phyloP scores from a whole-genome alignment of 2,797 vertebrate species.

The Sebastolobus altivelis region DNA sequence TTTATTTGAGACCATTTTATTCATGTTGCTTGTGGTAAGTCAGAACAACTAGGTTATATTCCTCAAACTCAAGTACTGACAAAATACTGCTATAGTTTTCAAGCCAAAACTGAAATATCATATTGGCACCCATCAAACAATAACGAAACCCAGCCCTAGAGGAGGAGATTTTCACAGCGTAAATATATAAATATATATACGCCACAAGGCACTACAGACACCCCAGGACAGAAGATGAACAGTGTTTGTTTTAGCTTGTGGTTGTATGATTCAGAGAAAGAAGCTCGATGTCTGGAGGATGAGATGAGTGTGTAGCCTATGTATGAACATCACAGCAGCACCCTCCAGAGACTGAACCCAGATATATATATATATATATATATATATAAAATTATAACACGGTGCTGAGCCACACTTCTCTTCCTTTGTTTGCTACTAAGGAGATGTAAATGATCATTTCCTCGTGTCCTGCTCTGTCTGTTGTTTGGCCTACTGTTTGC shows the following conservation, averaged over 20 bases:
- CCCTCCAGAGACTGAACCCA: constrained; percentile 11
- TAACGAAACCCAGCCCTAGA: neutral
- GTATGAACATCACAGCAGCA: constrained; percentile 1
- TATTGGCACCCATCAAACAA: no score
- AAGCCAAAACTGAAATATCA: no score
- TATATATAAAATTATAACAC: constrained; percentile 11
- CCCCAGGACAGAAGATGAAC: neutral
- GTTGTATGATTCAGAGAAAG: constrained; percentile 10
- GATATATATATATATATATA: constrained; percentile 15
- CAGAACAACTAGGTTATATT: no score
- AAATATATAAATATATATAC: neutral
- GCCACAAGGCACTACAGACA: neutral
- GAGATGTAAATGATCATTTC: constrained; percentile 46
- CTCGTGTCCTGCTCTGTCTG: constrained; percentile 19
- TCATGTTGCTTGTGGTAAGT: no score
- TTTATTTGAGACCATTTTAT: no score
- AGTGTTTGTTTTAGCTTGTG: constrained; percentile 8
- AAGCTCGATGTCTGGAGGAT: constrained; percentile 1
- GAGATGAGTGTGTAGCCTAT: neutral
- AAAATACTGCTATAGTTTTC: no score
- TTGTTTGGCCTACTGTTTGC: constrained; percentile 36
- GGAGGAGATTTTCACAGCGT: neutral
- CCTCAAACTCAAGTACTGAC: no score
- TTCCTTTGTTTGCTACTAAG: constrained; percentile 47
- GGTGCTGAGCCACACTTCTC: neutral